Base-by-base conservation (phyloP, 2,797 vertebrate species). In the Odontamblyopus lacepedii region DNA sequence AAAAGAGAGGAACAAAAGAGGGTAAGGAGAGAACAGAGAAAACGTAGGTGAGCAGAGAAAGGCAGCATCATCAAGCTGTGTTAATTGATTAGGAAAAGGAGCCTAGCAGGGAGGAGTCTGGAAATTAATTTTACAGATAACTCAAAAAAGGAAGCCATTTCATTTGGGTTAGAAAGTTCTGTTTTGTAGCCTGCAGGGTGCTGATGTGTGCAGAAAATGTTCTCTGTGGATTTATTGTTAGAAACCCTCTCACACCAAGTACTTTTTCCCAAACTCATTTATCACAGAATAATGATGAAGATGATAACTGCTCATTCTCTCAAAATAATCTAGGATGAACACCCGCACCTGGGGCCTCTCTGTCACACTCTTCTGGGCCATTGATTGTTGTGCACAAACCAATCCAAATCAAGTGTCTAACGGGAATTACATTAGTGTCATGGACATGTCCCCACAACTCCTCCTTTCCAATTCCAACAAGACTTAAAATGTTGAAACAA, bases 31-130 rank as follows among this genome's bases (percentile, higher is more conserved):
- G 79, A 86, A 92, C 81, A 91, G 94, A 95, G 92, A 95, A 83
- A 93, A 91, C 83, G 75, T 74, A 91, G 76, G 87, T 90, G 85
- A 93, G 88, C 82, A 87, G 85, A 92, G 88, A 83, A 87, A 87
- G 86, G 86, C 86, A 91, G 90, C 83, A 82, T 91, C 86, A 92
- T 89, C 90, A 92, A 90, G 88, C 86, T 90, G 90, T 87, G 88
- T 92, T 90, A 87, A 89, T 85, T 71, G 87, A 89, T 80, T 78
- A 73, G 79, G 78, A 81, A 78, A 77, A 77, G 32, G 78, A 89
- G 73, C 76, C 83, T 75, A 83, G 78, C 70, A 71, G 85, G 84
- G 78, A 89, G 73, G 80, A 74, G 78, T 83, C 78, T 26, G 12
- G 78, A 83, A 84, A 79, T 72, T 83, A 85, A 80, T 56, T 30